These are phyloP conservation scores for Spicauda simplicius DNA, from an alignment of 2,888 invertebrate species.

Conservation along the genomic window DNA sequence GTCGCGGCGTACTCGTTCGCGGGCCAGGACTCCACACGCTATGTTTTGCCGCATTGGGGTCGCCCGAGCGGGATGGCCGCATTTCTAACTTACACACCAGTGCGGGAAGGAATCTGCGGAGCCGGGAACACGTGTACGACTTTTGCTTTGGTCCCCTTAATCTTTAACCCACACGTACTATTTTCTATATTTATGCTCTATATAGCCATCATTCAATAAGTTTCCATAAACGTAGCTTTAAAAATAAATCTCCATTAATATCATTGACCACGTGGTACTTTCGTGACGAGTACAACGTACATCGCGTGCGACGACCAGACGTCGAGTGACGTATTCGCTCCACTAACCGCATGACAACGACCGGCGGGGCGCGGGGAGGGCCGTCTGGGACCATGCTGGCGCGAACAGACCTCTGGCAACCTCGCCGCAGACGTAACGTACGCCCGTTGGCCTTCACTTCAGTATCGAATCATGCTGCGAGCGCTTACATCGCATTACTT, in stretches of 20 bases:
- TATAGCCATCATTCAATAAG: neutral
- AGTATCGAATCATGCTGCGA: slow-evolving; percentile 4
- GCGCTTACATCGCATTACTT: slow-evolving; percentile 24
- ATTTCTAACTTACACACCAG: slow-evolving; percentile 42
- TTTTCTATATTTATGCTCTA: neutral
- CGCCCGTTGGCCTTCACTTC: slow-evolving; percentile 30
- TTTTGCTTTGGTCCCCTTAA: slow-evolving; percentile 11
- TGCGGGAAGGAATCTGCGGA: slow-evolving; percentile 43
- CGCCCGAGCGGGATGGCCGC: slow-evolving; percentile 58
- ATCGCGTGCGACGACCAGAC: slow-evolving; percentile 43
- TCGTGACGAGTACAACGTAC: slow-evolving; percentile 15
- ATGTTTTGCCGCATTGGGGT: slow-evolving; percentile 79
- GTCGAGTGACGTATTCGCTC: slow-evolving; percentile 54
- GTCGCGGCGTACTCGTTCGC: slow-evolving; percentile 37
- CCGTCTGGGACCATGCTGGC: slow-evolving; percentile 52
- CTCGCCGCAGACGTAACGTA: slow-evolving; percentile 39
- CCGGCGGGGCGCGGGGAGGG: slow-evolving; percentile 44
- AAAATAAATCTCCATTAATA: neutral
- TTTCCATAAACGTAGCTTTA: neutral
- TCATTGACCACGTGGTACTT: slow-evolving; percentile 26
- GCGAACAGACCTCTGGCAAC: slow-evolving; percentile 40
- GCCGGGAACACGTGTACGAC: slow-evolving; percentile 20
- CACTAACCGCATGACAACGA: slow-evolving; percentile 50
- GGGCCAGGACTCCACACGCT: slow-evolving; percentile 65
- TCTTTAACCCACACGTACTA: neutral